Evolutionary conservation across 1,140 invertebrate species (phyloP).

Genomic region (Laodelphax striatellus): DNA sequence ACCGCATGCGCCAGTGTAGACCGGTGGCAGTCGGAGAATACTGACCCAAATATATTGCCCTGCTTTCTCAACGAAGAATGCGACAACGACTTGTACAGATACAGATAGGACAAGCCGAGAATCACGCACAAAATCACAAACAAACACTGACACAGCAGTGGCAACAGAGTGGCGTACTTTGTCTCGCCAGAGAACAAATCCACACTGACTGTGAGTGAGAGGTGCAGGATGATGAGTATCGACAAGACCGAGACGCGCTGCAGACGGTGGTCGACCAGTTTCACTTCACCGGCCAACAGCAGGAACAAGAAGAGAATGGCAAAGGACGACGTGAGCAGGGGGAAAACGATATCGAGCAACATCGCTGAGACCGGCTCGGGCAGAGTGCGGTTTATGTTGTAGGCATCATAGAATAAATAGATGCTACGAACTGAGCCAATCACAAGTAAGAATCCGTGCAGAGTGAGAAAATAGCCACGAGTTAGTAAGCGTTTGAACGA

Average conservation of each 20-base stretch:
- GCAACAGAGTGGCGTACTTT: slow-evolving; percentile 43
- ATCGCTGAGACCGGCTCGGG: slow-evolving; percentile 67
- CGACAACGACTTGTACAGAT: slow-evolving; percentile 51
- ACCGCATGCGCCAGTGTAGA: slow-evolving; percentile 51
- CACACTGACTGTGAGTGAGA: slow-evolving; percentile 61
- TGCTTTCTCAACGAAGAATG: slow-evolving; percentile 32
- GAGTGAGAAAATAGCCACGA: slow-evolving; percentile 70
- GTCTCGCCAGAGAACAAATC: slow-evolving; percentile 52
- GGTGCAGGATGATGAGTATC: slow-evolving; percentile 60
- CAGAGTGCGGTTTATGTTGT: slow-evolving; percentile 67
- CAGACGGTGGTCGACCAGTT: slow-evolving; percentile 37
- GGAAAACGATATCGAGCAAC: slow-evolving; percentile 69
- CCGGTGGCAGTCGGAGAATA: slow-evolving; percentile 31
- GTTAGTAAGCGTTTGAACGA: slow-evolving; percentile 66
- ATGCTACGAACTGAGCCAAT: slow-evolving; percentile 71
- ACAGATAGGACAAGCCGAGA: slow-evolving; percentile 71
- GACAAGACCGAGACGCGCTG: slow-evolving; percentile 50
- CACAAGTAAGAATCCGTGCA: slow-evolving; percentile 66
- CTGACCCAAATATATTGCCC: slow-evolving; percentile 30
- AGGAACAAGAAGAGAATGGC: slow-evolving; percentile 74
- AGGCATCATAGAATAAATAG: slow-evolving; percentile 80
- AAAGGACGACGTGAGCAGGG: slow-evolving; percentile 73
- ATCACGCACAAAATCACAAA: slow-evolving; percentile 67
- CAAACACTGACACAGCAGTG: slow-evolving; percentile 67
- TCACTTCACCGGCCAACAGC: slow-evolving; percentile 50